These are phyloP conservation scores for Paracentrotus lividus DNA, from an alignment of 53 echinoderm and acorn worm genomes.

Conservation along the genomic window DNA sequence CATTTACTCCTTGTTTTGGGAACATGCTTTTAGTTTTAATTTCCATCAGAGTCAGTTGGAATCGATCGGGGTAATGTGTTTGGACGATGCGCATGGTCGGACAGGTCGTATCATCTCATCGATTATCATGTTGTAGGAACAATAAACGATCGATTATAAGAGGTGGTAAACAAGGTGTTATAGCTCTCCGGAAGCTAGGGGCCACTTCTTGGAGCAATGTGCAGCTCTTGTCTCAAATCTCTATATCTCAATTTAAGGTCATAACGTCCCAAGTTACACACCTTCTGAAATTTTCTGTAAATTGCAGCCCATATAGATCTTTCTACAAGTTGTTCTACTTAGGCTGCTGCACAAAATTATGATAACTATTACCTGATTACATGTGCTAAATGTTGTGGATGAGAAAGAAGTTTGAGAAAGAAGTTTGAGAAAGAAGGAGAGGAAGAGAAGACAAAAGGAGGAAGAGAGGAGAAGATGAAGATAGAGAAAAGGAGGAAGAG, in stretches of 20 bases:
- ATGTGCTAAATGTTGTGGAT: too few species aligned
- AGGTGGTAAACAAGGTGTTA: slow-evolving; percentile 22
- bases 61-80: slow-evolving; percentile 1
- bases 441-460: not conserved
- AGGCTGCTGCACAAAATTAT: too few species aligned
- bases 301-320: too few species aligned
- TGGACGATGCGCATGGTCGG: not conserved
- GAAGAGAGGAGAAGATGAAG: not conserved
- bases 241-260: too few species aligned
- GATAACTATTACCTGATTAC: too few species aligned
- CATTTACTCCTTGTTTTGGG: not conserved
- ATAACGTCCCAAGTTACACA: too few species aligned
- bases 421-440: not conserved
- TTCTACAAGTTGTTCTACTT: too few species aligned
- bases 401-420: not conserved
- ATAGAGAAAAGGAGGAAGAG: not conserved
- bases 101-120: not conserved
- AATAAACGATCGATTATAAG: not conserved
- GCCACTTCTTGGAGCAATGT: not conserved
- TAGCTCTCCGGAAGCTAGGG: not conserved
- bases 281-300: too few species aligned
- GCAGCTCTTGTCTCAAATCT: too few species aligned
- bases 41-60: not conserved
- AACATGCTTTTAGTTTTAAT: not conserved
- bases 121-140: slow-evolving; percentile 28